Base-by-base conservation (phyloP, 37 sponge, comb jelly and placozoan species). In the Aphrocallistes beatrix region DNA sequence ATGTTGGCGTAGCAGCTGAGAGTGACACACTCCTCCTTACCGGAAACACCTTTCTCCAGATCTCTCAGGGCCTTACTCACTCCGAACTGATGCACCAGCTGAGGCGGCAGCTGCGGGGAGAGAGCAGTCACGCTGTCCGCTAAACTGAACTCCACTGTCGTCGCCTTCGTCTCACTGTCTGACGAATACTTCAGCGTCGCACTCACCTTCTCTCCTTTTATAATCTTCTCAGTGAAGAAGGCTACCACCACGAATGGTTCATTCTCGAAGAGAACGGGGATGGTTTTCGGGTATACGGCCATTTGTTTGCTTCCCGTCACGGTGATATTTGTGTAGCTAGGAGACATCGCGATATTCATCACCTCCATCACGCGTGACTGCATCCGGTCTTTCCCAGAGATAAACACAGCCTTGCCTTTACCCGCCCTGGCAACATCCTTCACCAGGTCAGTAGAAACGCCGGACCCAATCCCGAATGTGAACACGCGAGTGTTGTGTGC, bases 351-450 rank as follows among this genome's bases (percentile, higher is more conserved):
- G 6, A n/a, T 82, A 10, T 37, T 37, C 75, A 86, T 37, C 82
- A 86, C 37, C 39, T 40, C 50, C 47, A 86, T 83, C 17, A 86
- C 87, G 28, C 81, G 37, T 9, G 51, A 8, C 36, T 82, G 51
- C 87, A 86, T 86, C 1, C 48, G 82, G 25, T 86, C 87, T 8
- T 38, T 40, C 0, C 39, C 23, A 23, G 82, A 28, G 19, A 51
- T 39, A 38, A 86, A 86, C 49, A 82, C 37, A 9, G 45, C 49
- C 36, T 38, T 82, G 1, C 87, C 87, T 17, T 82, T 39, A 0
- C 87, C 87, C 25, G 87, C 87, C 34, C 36, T 40, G 0, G 87
- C 87, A 16, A 86, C 37, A 9, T 49, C 75, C 21, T 86, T 86
- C 1, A 86, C 87, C 6, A 86, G 87, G n/a, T 13, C 75, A 36